phyloP scores from a whole-genome alignment of 2,888 invertebrate species.

The Drosophila anomalata region DNA sequence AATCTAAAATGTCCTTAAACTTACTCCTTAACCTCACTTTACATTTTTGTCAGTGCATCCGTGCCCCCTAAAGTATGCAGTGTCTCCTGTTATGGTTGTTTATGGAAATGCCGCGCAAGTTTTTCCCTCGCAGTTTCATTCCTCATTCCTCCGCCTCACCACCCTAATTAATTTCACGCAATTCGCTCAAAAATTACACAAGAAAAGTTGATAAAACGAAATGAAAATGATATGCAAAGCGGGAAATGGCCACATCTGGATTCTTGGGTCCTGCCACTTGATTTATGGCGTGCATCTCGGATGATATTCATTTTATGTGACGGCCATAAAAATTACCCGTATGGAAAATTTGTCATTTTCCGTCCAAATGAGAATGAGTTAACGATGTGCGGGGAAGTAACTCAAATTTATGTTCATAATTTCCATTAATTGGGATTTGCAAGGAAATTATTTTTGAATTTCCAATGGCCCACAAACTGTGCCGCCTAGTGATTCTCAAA shows the following conservation, averaged over 20 bases:
- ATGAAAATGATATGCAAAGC: slow-evolving; percentile 50
- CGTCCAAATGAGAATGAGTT: neutral
- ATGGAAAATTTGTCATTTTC: slow-evolving; percentile 39
- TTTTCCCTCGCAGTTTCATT: slow-evolving; percentile 13
- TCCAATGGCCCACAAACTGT: slow-evolving; percentile 23
- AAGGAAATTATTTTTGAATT: slow-evolving; percentile 33
- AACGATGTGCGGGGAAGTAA: neutral
- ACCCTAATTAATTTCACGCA: slow-evolving; percentile 70
- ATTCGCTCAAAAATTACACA: slow-evolving; percentile 49
- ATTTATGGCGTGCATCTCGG: slow-evolving; percentile 42
- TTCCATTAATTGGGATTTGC: slow-evolving; percentile 23
- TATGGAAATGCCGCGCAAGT: slow-evolving; percentile 55
- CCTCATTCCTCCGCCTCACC: slow-evolving; percentile 11
- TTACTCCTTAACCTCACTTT: neutral
- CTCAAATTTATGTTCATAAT: slow-evolving; percentile 16
- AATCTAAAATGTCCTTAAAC: too few species aligned
- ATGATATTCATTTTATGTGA: slow-evolving; percentile 43
- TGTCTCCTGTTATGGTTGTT: slow-evolving; percentile 38
- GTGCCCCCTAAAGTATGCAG: slow-evolving; percentile 46
- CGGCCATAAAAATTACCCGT: slow-evolving; percentile 43
- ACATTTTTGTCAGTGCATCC: neutral
- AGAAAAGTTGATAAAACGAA: slow-evolving; percentile 62
- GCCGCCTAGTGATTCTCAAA: slow-evolving; percentile 46
- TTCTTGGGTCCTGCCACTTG: slow-evolving; percentile 22
- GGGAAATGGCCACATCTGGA: slow-evolving; percentile 29